A percentile compares a stretch with the other conserved stretches of the same genome.
Conservation (phyloP, 1,140 invertebrate species). For the Yoshiicerus persimilis region DNA sequence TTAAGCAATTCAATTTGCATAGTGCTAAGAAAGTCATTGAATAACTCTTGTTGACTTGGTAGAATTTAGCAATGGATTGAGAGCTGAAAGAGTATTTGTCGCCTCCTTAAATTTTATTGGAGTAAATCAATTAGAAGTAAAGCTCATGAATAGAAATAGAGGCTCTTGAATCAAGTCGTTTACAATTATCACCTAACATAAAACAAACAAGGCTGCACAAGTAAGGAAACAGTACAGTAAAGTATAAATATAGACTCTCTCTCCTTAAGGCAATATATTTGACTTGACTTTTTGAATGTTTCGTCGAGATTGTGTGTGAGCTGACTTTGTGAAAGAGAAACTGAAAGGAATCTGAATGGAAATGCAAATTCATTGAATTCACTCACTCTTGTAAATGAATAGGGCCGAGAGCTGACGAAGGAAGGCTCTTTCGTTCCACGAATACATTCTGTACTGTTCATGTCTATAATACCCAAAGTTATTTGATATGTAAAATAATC, state of each 20-base stretch:
- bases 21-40: background rate
- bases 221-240: background rate
- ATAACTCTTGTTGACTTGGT: background rate
- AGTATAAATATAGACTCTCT: background rate
- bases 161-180: background rate
- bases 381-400: background rate
- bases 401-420: background rate
- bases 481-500: background rate
- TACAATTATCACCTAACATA: background rate
- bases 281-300: background rate
- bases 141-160: constrained; percentile 2
- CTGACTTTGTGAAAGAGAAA: background rate
- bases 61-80: background rate
- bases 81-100: background rate
- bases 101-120: background rate
- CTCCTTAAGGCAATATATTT: background rate
- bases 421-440: background rate
- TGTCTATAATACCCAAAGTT: background rate
- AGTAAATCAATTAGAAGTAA: background rate
- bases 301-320: constrained; percentile 4
- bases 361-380: background rate
- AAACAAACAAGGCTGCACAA: background rate
- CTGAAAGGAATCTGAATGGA: background rate
- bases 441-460: background rate
- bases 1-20: background rate